Percentiles rank a stretch among this genome's conserved stretches.
phyloP scores from a whole-genome alignment of 2,113 vertebrate species.

The Rhea americana region DNA sequence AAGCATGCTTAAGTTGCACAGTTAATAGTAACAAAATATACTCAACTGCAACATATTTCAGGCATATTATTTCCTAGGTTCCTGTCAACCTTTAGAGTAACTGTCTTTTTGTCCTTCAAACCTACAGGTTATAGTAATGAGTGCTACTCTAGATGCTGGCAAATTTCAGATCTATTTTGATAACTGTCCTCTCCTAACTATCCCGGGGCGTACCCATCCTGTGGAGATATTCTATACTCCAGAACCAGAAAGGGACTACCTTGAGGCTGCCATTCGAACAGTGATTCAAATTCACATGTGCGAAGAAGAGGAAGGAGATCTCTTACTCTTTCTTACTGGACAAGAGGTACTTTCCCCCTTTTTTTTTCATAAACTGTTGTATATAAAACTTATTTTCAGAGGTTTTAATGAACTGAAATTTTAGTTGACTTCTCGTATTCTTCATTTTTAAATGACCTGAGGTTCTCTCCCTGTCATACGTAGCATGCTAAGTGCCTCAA shows the following conservation, averaged over 20 bases:
- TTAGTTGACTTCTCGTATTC: not conserved
- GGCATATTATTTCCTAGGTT: not conserved
- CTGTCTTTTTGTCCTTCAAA: not conserved
- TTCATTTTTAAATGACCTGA: not conserved
- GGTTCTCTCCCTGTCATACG: not conserved
- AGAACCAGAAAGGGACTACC: constrained; percentile 94
- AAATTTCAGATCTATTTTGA: constrained; percentile 98
- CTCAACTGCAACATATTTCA: not conserved
- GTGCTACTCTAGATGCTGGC: constrained; percentile 94
- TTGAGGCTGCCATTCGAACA: constrained; percentile 95
- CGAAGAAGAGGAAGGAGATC: constrained; percentile 92
- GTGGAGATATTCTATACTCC: constrained; percentile 99
- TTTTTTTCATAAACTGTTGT: not conserved
- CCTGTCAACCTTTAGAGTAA: not conserved
- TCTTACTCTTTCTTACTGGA: constrained; percentile 93
- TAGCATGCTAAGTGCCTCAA: not conserved
- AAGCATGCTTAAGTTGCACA: not conserved
- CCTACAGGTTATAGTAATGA: constrained; percentile 94
- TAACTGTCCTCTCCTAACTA: constrained; percentile 93
- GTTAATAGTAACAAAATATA: not conserved
- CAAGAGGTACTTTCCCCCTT: constrained; percentile 85
- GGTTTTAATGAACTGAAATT: not conserved
- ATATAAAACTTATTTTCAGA: not conserved
- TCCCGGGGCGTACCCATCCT: constrained; percentile 94
- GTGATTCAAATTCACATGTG: constrained; percentile 98